Conservation (phyloP, 2,888 invertebrate species). For the Selenia dentaria region DNA sequence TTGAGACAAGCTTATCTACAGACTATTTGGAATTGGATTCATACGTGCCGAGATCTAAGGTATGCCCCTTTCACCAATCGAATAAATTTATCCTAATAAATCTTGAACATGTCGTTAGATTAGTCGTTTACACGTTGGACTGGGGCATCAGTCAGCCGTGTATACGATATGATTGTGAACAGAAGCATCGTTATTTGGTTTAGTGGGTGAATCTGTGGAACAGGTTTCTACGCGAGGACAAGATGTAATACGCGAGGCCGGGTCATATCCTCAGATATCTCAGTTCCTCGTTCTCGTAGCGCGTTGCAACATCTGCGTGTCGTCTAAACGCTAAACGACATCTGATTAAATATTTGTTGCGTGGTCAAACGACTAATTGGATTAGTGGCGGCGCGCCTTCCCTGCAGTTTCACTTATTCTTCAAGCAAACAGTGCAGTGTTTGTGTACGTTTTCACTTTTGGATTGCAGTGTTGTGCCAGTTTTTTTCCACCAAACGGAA, state of each 20-base stretch:
- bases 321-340: conserved; percentile 26
- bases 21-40: conserved; percentile 31
- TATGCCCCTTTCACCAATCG: conserved; percentile 82
- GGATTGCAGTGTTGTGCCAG: conserved; percentile 57
- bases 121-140: conserved; percentile 19
- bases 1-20: conserved; percentile 15
- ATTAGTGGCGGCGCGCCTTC: conserved; percentile 51
- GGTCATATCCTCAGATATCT: conserved; percentile 58
- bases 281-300: conserved; percentile 54
- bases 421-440: conserved; percentile 33
- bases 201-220: conserved; percentile 70
- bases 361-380: conserved; percentile 53
- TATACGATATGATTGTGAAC: conserved; percentile 45
- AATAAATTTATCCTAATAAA: conserved; percentile 60
- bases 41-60: conserved; percentile 51
- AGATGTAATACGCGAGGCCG: conserved; percentile 57
- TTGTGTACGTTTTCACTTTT: conserved; percentile 54
- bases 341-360: conserved; percentile 41
- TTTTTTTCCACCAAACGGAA: conserved; percentile 31
- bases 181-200: conserved; percentile 62
- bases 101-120: conserved; percentile 46
- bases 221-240: conserved; percentile 60
- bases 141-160: conserved; percentile 33
- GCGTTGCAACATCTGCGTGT: conserved; percentile 44
- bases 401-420: conserved; percentile 32